These are phyloP conservation scores for Peromyscus attwateri DNA, from an alignment of 2,797 vertebrate genomes.

Conservation along the genomic window DNA sequence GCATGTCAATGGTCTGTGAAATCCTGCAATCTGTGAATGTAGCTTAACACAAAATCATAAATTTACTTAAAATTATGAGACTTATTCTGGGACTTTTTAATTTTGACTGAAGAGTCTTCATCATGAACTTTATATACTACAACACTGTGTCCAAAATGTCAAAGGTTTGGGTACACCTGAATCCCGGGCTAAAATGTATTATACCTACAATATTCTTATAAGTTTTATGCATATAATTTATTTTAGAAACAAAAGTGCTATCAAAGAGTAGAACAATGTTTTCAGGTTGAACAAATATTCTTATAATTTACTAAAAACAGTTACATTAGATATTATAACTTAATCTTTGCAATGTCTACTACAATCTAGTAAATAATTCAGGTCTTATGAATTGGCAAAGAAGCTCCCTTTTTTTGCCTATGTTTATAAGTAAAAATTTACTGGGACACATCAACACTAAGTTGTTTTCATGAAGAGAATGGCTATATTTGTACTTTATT, in stretches of 20 bases:
- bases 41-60: neutral
- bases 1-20: too few species aligned
- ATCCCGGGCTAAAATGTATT: neutral
- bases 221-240: neutral
- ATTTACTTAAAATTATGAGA: neutral
- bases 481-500: neutral
- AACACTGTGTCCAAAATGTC: neutral
- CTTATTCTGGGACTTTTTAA: neutral
- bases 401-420: neutral
- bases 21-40: rapidly evolving
- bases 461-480: neutral
- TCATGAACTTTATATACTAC: neutral
- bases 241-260: neutral
- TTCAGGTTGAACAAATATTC: neutral
- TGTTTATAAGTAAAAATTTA: neutral
- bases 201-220: neutral
- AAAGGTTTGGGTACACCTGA: neutral
- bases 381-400: neutral
- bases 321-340: neutral
- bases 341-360: neutral
- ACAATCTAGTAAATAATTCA: neutral
- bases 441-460: neutral
- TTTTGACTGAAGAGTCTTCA: neutral
- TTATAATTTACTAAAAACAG: neutral
- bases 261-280: neutral